phyloP scores from a whole-genome alignment of 2,113 vertebrate species.

The Hyaena hyaena region DNA sequence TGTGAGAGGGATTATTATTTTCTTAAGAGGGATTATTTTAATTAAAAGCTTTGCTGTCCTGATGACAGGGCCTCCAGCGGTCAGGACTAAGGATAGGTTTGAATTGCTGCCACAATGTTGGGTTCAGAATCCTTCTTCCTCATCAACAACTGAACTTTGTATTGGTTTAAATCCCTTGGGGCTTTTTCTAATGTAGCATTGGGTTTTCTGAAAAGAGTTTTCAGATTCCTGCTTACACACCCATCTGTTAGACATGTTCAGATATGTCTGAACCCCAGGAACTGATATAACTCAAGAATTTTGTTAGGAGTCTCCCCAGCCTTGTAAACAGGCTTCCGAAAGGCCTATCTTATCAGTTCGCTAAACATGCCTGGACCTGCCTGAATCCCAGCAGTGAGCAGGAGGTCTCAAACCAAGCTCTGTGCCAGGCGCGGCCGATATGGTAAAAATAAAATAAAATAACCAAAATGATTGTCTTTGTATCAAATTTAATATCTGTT shows the following conservation, averaged over 20 bases:
- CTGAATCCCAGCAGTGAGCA: not conserved
- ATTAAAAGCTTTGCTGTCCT: not conserved
- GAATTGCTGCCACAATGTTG: not conserved
- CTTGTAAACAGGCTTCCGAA: conserved; percentile 36
- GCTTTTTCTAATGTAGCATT: not conserved
- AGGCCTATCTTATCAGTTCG: conserved; percentile 7
- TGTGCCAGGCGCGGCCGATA: not conserved
- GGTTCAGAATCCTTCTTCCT: conserved; percentile 2
- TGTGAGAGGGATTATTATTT: not conserved
- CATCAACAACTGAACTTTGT: not conserved
- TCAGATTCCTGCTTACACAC: not conserved
- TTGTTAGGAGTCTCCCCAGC: not conserved
- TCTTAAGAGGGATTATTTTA: not conserved
- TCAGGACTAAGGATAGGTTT: not conserved
- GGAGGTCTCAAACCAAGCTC: conserved; percentile 4
- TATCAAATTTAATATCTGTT: conserved; percentile 18
- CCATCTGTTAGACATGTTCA: not conserved
- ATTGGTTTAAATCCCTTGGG: not conserved
- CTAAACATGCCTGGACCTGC: conserved; percentile 8
- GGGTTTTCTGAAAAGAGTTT: not conserved
- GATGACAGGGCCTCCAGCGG: not conserved
- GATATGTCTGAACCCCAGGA: not conserved
- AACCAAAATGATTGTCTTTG: conserved; percentile 8
- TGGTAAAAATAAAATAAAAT: not conserved
- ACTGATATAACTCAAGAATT: not conserved